These are phyloP conservation scores for Atractosteus spatula DNA, from an alignment of 2,113 vertebrate species.

Conservation along the genomic window DNA sequence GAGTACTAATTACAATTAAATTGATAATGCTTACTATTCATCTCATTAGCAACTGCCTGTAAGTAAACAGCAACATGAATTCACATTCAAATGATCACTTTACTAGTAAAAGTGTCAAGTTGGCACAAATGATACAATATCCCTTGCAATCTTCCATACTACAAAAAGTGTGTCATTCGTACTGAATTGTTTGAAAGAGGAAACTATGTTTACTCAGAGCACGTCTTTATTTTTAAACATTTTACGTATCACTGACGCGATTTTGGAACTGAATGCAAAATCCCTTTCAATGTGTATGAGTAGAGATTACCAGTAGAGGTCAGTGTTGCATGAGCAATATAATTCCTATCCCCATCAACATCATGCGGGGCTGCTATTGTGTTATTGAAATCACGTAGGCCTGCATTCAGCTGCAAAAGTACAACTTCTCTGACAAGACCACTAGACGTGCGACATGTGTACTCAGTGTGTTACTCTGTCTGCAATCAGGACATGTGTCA, in stretches of 20 bases:
- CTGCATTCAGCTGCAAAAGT: slow-evolving; percentile 57
- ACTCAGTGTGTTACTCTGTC: slow-evolving; percentile 56
- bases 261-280: no score
- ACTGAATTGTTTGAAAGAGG: no score
- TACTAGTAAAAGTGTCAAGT: no score
- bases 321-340: slow-evolving; percentile 54
- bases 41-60: slow-evolving; percentile 71
- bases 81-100: no score
- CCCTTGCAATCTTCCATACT: no score
- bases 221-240: no score
- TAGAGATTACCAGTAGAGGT: slow-evolving; percentile 53
- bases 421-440: slow-evolving; percentile 75
- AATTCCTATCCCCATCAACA: slow-evolving; percentile 19
- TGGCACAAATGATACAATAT: no score
- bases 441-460: slow-evolving; percentile 67
- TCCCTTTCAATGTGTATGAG: not conserved
- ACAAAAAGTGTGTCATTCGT: no score
- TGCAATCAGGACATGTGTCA: slow-evolving; percentile 50
- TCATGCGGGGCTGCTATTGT: slow-evolving; percentile 54
- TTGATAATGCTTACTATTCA: slow-evolving; percentile 74
- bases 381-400: slow-evolving; percentile 70
- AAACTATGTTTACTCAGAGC: no score
- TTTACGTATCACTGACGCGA: no score
- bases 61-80: slow-evolving; percentile 7
- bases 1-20: slow-evolving; percentile 83